Percentiles rank a stretch among this genome's conserved stretches.
These are phyloP conservation scores for Pseudachorutes palmiensis DNA, from an alignment of 1,140 invertebrate genomes.

Conservation along the genomic window DNA sequence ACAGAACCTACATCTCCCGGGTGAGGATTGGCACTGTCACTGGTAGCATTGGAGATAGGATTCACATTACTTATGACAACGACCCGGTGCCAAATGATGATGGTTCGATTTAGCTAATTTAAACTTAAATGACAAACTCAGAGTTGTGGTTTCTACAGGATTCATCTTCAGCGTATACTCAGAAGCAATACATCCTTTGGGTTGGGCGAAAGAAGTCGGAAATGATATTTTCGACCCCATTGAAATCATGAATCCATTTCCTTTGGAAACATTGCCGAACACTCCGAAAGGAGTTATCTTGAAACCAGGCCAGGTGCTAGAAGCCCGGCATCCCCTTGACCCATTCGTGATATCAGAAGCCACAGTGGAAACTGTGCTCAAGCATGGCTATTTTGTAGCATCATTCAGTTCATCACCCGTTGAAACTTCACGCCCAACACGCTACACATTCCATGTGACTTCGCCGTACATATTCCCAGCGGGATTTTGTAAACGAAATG, in stretches of 20 bases:
- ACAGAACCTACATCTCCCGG: neutral
- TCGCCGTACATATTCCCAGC: slow-evolving; percentile 4
- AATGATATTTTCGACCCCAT: neutral
- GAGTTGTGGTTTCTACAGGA: neutral
- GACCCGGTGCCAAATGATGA: neutral
- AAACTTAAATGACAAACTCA: neutral
- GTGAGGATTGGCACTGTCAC: neutral
- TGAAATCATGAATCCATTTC: neutral
- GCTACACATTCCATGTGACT: neutral
- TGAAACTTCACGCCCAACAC: neutral
- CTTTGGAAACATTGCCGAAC: neutral
- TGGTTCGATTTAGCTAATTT: neutral
- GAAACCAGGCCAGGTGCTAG: neutral
- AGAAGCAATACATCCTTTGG: neutral
- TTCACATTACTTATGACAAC: neutral
- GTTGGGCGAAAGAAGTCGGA: slow-evolving; percentile 1
- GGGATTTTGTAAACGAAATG: slow-evolving; percentile 6
- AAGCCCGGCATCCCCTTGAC: slow-evolving; percentile 4
- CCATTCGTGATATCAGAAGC: neutral
- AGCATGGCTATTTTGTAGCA: slow-evolving; percentile 11
- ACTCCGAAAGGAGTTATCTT: neutral
- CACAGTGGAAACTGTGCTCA: neutral
- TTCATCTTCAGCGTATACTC: slow-evolving; percentile 1
- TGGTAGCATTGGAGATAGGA: neutral
- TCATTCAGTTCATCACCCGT: neutral